A percentile compares a stretch with the other conserved stretches of the same genome.
Evolutionary conservation across 2,113 vertebrate genomes (phyloP).

Genomic region (Leptosomus discolor): DNA sequence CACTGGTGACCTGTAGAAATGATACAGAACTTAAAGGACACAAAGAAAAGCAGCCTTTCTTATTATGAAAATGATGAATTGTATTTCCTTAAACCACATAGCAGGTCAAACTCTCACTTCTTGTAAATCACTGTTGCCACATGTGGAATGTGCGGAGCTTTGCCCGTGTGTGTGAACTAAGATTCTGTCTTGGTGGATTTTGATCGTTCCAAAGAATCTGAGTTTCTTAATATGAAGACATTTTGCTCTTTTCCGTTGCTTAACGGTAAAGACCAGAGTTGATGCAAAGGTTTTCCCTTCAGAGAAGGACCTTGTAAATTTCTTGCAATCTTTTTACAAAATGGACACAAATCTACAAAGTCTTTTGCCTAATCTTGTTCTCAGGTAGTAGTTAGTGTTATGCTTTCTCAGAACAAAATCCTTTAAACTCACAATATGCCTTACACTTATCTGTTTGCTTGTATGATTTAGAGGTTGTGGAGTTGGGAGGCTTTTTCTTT

Average conservation of each 20-base stretch:
- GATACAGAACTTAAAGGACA: not conserved
- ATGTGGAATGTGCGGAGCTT: not conserved
- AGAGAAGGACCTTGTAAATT: not conserved
- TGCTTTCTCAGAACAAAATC: not conserved
- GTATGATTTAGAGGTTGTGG: not conserved
- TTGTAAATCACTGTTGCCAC: not conserved
- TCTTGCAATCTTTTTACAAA: not conserved
- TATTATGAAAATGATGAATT: not conserved
- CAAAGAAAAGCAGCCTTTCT: not conserved
- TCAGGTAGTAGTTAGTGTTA: not conserved
- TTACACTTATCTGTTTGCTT: not conserved
- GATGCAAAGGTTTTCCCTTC: not conserved
- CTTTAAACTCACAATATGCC: not conserved
- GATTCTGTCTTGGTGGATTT: not conserved
- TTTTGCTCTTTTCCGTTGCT: not conserved
- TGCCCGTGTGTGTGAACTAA: fast-evolving
- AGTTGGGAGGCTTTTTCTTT: not conserved
- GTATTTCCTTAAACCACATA: not conserved
- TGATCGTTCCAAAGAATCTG: not conserved
- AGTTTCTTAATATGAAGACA: not conserved
- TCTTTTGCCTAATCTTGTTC: not conserved
- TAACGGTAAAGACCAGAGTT: not conserved
- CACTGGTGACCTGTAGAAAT: not conserved
- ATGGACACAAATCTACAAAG: not conserved
- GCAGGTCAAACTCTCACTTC: not conserved